Conservation (phyloP, 2,888 invertebrate genomes). For the Papilio protenor region DNA sequence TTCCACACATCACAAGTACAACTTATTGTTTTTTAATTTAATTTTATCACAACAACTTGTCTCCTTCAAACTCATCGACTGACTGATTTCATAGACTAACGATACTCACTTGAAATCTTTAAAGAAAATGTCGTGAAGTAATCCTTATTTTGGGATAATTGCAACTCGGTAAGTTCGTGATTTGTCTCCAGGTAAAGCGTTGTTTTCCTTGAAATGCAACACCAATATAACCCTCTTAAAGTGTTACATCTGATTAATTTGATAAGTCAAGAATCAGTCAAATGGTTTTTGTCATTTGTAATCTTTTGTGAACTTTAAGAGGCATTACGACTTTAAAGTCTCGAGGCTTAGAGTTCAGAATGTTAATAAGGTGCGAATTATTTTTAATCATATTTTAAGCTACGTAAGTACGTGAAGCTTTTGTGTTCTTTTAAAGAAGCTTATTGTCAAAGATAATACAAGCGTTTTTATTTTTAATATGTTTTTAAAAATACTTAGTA, state of each 20-base stretch:
- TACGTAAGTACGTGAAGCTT: not conserved
- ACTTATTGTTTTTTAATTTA: not conserved
- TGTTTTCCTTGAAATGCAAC: conserved; percentile 31
- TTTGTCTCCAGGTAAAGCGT: conserved; percentile 15
- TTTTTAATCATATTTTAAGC: conserved; percentile 7
- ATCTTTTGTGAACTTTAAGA: not conserved
- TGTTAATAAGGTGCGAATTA: not conserved
- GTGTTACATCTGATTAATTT: conserved; percentile 36
- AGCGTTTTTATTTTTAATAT: too few species aligned
- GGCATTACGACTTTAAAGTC: not conserved
- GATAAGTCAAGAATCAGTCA: conserved; percentile 27
- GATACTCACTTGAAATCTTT: not conserved
- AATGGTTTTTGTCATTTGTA: conserved; percentile 14
- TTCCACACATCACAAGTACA: not conserved
- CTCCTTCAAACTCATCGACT: not conserved
- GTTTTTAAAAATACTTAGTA: too few species aligned
- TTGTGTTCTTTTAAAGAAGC: not conserved
- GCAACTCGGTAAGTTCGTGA: conserved; percentile 11
- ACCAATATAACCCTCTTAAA: conserved; percentile 23
- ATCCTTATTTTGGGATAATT: conserved; percentile 40
- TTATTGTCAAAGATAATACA: not conserved
- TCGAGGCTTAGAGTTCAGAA: conserved; percentile 6
- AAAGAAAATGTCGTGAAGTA: conserved; percentile 18
- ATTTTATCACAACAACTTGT: not conserved
- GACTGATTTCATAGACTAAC: conserved; percentile 20